Evolutionary conservation across 1,140 invertebrate species (phyloP), one percentile per base, ranked within the genome.

Genomic region (Subanguina moxae): DNA sequence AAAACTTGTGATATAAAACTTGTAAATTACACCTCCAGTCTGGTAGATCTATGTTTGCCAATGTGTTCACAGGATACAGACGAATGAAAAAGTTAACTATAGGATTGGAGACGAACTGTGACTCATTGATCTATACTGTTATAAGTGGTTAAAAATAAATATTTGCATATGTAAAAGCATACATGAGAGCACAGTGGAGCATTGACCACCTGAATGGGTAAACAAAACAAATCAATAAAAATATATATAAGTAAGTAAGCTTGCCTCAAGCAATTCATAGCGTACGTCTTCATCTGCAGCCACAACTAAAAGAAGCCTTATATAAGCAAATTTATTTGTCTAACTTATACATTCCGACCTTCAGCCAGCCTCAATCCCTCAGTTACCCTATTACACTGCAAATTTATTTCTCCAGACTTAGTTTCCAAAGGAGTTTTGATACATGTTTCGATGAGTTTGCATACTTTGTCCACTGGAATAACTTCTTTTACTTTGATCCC

Each of bases 301-400:
- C 23, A 73, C 43, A 1, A 71, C 71, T 72, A 38, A 72, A 69
- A 76, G 23, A 3, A 64, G 62, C n/a, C 38, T n/a, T 8, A 28
- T 52, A 46, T 27, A 46, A 52, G 42, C 27, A 5, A 62, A 1
- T 56, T 9, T 3, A 15, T 52, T 21, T 52, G 23, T 52, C 43
- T 11, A 45, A 45, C n/a, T 45, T 45, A n/a, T 21, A 21, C 3
- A 25, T 43, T 3, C 28, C 71, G 17, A 73, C 72, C 57, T 65
- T 74, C 75, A 42, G 72, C 75, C 17, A 74, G 45, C 8, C 73
- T 23, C n/a, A 74, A 62, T 1, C 67, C 70, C n/a, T 74, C 76
- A 0, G 74, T 61, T 42, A 74, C 64, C 48, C 62, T 69, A 45
- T 42, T 59, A 42, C 73, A 76, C n/a, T 76, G 72, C 43, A 65